Evolutionary conservation across 1,140 invertebrate species (phyloP), one percentile per base, ranked within the genome.

Genomic region (Chrysoperla carnea): DNA sequence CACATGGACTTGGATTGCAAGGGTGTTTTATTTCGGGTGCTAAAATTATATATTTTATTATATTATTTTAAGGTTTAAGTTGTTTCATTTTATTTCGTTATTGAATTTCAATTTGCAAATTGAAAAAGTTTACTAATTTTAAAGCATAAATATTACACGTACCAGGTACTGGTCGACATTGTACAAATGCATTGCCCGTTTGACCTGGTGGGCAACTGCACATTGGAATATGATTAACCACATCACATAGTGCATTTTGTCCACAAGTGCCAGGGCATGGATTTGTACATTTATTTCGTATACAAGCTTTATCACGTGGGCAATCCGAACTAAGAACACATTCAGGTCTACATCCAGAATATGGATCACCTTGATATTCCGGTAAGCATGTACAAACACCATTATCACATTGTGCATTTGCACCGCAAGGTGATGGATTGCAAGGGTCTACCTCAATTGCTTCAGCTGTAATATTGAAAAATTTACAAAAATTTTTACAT

Each of bases 181-280:
- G 60, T 17, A 72, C 57, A 52, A 83, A 82, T 36, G 83, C 81
- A 68, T 86, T 77, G 36, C 83, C 81, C 42, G 68, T 66, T 55
- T 72, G 76, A 44, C 72, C 70, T 39, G 62, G 51, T 33, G 68
- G 64, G 53, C 83, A 86, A 48, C 69, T 69, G 51, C 82, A 67
- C 54, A 72, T 72, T 36, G 77, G 70, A 40, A 72, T 57, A 53
- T 80, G 77, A 57, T 74, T 74, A 13, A 69, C 61, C 15, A 77
- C 74, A 50, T 69, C 69, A 54, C 84, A 88, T 36, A 75, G 61
- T 8, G 83, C 80, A 53, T 77, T 79, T 37, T 63, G 50, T 7
- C 75, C 76, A 58, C 78, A 81, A 14, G 72, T 68, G 39, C 66
- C 69, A 14, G 64, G 64, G 50, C 75, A 78, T 13, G 74, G 75